Percentiles rank a stretch among this genome's conserved stretches.
Conservation (phyloP, 2,113 vertebrate species). For the Malaclemys terrapin region DNA sequence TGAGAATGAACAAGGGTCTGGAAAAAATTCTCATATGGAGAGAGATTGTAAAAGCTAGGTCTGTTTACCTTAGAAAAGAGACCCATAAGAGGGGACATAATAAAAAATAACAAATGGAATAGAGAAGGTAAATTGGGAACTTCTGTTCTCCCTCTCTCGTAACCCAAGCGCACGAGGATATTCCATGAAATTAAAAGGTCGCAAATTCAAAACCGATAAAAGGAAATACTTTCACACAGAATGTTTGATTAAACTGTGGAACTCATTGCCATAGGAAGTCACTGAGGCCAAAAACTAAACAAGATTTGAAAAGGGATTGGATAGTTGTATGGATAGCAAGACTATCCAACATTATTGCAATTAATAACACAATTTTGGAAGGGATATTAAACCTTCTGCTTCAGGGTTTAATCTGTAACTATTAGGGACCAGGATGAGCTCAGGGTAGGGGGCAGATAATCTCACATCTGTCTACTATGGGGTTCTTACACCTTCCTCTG, state of each 20-base stretch:
- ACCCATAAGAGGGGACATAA: not conserved
- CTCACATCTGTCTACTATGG: not conserved
- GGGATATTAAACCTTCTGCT: not conserved
- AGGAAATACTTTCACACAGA: not conserved
- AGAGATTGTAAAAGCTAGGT: not conserved
- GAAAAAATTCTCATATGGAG: not conserved
- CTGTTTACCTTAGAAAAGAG: not conserved
- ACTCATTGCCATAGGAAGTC: not conserved
- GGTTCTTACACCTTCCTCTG: not conserved
- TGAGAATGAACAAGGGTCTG: not conserved
- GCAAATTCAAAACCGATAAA: not conserved
- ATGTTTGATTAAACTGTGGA: not conserved
- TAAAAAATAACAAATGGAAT: not conserved
- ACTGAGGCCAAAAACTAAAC: not conserved
- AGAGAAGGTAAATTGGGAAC: not conserved
- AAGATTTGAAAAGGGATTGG: not conserved
- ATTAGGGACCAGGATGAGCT: not conserved
- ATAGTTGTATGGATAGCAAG: not conserved
- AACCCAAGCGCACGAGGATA: not conserved
- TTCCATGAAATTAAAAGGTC: not conserved
- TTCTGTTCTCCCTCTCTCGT: not conserved
- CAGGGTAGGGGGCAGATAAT: not conserved
- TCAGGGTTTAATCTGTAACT: not conserved
- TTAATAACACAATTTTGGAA: not conserved
- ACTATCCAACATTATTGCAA: not conserved